Evolutionary conservation across 2,888 invertebrate species (phyloP).

Genomic region (Protula sp.): DNA sequence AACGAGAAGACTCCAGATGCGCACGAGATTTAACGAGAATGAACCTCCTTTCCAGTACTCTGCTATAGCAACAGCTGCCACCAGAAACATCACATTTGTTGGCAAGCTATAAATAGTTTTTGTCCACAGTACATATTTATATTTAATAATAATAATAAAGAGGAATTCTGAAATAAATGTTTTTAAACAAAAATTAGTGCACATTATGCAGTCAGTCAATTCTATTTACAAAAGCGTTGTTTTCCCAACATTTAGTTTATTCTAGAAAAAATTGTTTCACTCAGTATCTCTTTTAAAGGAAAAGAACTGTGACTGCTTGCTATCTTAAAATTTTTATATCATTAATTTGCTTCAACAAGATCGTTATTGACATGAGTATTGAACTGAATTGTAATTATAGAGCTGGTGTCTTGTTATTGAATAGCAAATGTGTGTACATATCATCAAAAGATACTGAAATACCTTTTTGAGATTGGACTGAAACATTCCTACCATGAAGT

Average conservation of each 20-base stretch:
- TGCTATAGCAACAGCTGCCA: not conserved
- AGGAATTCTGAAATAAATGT: too few species aligned
- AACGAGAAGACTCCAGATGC: slow-evolving; percentile 25
- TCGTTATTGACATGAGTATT: too few species aligned
- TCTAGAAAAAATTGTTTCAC: too few species aligned
- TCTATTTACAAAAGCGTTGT: not conserved
- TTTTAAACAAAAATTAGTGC: not conserved
- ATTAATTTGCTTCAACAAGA: too few species aligned
- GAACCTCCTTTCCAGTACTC: slow-evolving; percentile 10
- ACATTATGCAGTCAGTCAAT: not conserved
- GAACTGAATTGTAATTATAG: too few species aligned
- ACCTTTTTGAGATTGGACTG: too few species aligned
- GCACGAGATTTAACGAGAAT: slow-evolving; percentile 22
- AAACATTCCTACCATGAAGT: too few species aligned
- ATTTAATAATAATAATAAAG: not conserved
- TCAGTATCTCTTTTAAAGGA: too few species aligned
- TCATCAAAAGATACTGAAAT: not conserved
- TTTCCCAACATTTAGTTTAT: not conserved
- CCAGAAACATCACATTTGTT: not conserved
- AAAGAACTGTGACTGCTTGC: too few species aligned
- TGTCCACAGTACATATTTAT: not conserved
- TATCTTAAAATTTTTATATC: too few species aligned
- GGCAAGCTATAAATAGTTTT: not conserved
- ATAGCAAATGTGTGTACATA: not conserved
- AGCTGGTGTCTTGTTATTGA: too few species aligned